Conservation (phyloP, 2,113 vertebrate genomes). For the Apteryx mantelli region DNA sequence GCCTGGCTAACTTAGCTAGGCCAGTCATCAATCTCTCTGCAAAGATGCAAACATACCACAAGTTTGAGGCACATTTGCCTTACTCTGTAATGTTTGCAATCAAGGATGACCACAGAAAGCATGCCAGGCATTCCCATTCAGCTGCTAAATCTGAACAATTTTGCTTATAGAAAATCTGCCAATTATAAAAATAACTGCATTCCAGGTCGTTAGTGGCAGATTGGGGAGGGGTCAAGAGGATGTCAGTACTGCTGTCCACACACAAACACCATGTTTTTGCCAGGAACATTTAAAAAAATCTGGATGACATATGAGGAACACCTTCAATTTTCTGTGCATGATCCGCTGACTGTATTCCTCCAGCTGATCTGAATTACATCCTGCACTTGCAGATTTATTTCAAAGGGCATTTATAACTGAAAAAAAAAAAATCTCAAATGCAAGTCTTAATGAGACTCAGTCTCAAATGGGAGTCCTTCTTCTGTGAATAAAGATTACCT, state of each 20-base stretch:
- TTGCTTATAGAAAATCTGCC: constrained; percentile 18
- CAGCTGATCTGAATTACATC: constrained; percentile 29
- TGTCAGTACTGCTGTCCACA: background rate
- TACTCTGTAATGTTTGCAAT: background rate
- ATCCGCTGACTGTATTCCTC: background rate
- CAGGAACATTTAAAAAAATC: background rate
- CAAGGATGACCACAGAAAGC: constrained; percentile 6
- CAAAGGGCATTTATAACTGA: background rate
- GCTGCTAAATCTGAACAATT: constrained; percentile 24
- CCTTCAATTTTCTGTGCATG: background rate
- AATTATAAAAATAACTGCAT: constrained; percentile 41
- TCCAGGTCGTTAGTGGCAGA: background rate
- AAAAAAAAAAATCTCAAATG: background rate
- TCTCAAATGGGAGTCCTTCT: background rate
- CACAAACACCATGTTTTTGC: background rate
- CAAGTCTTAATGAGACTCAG: background rate
- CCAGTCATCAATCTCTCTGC: background rate
- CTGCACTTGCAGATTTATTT: constrained; percentile 34
- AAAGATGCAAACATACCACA: background rate
- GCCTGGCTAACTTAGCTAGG: background rate
- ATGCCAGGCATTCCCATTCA: constrained; percentile 9
- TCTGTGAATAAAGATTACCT: background rate
- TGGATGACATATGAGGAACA: background rate
- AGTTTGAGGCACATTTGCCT: background rate
- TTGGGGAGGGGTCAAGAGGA: background rate